A percentile compares a stretch with the other conserved stretches of the same genome.
Conservation (phyloP, 2,888 invertebrate genomes). For the Lacanobia oleracea region DNA sequence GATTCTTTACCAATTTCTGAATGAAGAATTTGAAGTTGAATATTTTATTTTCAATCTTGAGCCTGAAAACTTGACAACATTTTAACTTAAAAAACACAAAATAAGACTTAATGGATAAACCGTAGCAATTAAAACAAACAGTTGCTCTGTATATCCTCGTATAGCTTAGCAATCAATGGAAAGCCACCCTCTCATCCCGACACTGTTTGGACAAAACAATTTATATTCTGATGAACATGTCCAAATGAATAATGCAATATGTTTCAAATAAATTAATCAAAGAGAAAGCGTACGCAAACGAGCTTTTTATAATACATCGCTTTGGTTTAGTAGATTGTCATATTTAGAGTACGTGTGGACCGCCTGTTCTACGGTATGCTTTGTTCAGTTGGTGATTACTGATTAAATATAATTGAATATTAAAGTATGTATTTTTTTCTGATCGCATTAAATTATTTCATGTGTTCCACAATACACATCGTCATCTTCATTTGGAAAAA, state of each 20-base stretch:
- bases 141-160: not conserved
- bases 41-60: too few relatives aligned
- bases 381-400: not conserved
- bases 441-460: not conserved
- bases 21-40: too few relatives aligned
- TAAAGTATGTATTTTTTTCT: not conserved
- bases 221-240: slow-evolving; percentile 68
- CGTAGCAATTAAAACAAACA: not conserved
- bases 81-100: too few relatives aligned
- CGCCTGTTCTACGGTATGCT: not conserved
- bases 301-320: slow-evolving; percentile 53
- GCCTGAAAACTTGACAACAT: too few relatives aligned
- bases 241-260: slow-evolving; percentile 66
- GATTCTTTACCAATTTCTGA: too few relatives aligned
- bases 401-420: not conserved
- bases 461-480: too few relatives aligned
- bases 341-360: slow-evolving; percentile 30
- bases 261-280: slow-evolving; percentile 66
- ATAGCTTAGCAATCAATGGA: slow-evolving; percentile 34
- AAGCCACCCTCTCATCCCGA: slow-evolving; percentile 5
- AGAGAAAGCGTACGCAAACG: slow-evolving; percentile 47
- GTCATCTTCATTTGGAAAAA: too few relatives aligned
- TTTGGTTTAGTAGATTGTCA: slow-evolving; percentile 49
- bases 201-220: slow-evolving; percentile 63
- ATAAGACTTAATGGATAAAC: too few relatives aligned